phyloP scores from a whole-genome alignment of 2,888 invertebrate species.

The Furcula furcula region DNA sequence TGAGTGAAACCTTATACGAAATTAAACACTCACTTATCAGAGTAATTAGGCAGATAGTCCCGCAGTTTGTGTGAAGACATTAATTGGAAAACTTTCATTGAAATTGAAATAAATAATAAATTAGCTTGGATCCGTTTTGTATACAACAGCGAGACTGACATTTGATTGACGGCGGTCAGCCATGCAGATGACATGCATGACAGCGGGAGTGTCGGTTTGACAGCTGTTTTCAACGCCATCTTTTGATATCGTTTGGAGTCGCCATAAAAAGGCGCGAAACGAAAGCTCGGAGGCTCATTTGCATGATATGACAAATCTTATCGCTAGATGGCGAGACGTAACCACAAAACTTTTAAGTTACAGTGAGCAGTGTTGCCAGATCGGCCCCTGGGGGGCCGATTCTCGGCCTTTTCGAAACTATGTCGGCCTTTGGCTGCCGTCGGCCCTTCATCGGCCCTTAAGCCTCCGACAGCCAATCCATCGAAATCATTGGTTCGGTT shows the following conservation, averaged over 20 bases:
- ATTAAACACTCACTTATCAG: constrained; percentile 48
- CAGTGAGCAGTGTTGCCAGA: too few species aligned
- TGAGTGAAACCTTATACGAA: constrained; percentile 60
- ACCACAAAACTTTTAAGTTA: too few species aligned
- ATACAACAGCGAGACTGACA: constrained; percentile 62
- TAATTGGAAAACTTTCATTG: constrained; percentile 55
- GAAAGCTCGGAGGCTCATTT: constrained; percentile 35
- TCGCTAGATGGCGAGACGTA: constrained; percentile 52
- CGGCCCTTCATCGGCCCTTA: too few species aligned
- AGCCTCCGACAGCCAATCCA: too few species aligned
- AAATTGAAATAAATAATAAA: constrained; percentile 71
- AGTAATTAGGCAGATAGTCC: constrained; percentile 40
- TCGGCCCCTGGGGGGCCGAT: too few species aligned
- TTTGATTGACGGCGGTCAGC: constrained; percentile 39
- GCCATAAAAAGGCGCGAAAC: constrained; percentile 9
- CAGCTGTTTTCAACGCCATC: constrained; percentile 57
- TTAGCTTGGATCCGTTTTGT: constrained; percentile 74
- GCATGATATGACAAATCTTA: constrained; percentile 37
- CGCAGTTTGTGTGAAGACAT: constrained; percentile 42
- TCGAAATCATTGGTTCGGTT: too few species aligned
- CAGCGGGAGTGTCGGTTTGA: constrained; percentile 18
- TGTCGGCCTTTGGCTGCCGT: too few species aligned
- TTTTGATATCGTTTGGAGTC: constrained; percentile 31
- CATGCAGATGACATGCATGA: constrained; percentile 25
- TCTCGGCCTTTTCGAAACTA: too few species aligned